Percentiles rank a stretch among this genome's conserved stretches.
phyloP scores from a whole-genome alignment of 1,140 invertebrate genomes.

The Papilio polyxenes region DNA sequence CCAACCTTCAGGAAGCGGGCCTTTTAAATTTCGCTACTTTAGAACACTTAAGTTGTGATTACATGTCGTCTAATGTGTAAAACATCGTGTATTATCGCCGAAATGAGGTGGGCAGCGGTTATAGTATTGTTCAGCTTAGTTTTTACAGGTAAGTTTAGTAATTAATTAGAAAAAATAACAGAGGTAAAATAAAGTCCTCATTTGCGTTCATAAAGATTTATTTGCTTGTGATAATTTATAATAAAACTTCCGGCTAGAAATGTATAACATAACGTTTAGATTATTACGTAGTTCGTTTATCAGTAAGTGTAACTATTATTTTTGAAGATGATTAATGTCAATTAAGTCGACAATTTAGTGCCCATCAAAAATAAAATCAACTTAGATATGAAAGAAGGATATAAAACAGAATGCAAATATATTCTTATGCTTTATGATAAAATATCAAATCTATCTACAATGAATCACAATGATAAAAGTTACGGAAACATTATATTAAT shows the following conservation, averaged over 20 bases:
- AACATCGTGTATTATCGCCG: constrained; percentile 32
- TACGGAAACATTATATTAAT: neutral
- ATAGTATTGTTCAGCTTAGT: constrained; percentile 49
- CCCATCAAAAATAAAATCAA: neutral
- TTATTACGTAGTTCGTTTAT: constrained; percentile 9
- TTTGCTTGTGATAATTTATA: neutral
- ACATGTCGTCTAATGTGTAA: constrained; percentile 50
- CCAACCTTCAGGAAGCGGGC: constrained; percentile 3
- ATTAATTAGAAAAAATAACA: neutral
- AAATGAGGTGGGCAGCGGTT: constrained; percentile 56
- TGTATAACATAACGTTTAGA: neutral
- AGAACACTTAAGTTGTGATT: constrained; percentile 32
- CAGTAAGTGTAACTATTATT: neutral
- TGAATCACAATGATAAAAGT: neutral
- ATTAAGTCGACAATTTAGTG: neutral
- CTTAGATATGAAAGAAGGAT: neutral
- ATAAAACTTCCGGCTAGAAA: neutral
- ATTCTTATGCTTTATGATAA: neutral
- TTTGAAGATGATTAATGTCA: neutral
- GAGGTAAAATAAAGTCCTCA: neutral
- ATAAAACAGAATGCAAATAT: neutral
- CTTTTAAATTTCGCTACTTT: neutral
- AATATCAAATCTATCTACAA: neutral
- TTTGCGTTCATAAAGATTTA: neutral
- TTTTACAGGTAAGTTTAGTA: constrained; percentile 54